A percentile compares a stretch with the other conserved stretches of the same genome.
Evolutionary conservation across 2,888 invertebrate species (phyloP).

Genomic region (Balanococcus diminutus): DNA sequence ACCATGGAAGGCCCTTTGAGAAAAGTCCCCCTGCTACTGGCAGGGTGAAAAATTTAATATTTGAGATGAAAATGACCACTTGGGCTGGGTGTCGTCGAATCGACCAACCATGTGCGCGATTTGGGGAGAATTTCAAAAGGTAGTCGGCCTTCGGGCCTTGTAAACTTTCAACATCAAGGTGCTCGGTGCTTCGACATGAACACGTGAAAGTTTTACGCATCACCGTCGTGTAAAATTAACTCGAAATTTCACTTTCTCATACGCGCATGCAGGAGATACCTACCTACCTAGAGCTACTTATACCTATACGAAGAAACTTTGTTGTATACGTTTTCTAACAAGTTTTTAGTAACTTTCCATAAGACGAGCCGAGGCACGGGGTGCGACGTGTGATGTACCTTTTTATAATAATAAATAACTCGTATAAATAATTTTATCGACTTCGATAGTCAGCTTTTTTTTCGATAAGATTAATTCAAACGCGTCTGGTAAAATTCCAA

Average conservation of each 20-base stretch:
- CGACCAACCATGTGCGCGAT: not conserved
- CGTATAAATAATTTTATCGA: not conserved
- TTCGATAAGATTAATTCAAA: not conserved
- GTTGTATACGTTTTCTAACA: not conserved
- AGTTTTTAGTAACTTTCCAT: slow-evolving; percentile 3
- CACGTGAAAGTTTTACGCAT: not conserved
- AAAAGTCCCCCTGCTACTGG: too few species aligned
- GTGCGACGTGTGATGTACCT: not conserved
- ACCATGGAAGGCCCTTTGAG: too few species aligned
- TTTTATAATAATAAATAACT: not conserved
- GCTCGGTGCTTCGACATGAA: not conserved
- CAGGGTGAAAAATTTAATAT: not conserved
- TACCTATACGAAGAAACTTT: not conserved
- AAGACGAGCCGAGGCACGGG: not conserved
- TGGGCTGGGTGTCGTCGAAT: not conserved
- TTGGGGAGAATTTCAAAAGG: not conserved
- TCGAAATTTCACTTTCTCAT: not conserved
- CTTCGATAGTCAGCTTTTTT: not conserved
- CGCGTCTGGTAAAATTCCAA: not conserved
- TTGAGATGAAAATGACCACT: too few species aligned
- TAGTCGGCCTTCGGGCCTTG: not conserved
- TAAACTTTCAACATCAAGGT: not conserved
- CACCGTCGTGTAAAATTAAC: not conserved
- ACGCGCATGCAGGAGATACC: not conserved
- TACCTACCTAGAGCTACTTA: not conserved